Percentiles rank a stretch among this genome's conserved stretches.
These are phyloP conservation scores for Calidris pygmaea DNA, from an alignment of 2,113 vertebrate species.

Conservation along the genomic window DNA sequence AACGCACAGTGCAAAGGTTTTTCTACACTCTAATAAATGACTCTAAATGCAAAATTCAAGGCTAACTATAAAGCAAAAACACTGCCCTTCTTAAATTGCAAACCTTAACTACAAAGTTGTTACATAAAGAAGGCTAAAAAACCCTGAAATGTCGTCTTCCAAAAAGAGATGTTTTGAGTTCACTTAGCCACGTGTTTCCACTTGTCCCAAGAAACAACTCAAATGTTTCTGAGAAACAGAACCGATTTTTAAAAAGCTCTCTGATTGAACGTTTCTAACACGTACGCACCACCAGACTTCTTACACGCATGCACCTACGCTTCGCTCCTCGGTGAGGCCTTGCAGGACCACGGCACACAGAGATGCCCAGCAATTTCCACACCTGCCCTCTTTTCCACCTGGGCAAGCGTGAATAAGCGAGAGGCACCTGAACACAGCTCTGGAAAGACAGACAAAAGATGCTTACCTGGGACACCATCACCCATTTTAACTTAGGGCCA, in stretches of 20 bases:
- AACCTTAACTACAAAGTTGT: background rate
- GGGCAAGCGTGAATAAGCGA: rapidly evolving
- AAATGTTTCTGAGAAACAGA: background rate
- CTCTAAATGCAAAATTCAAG: background rate
- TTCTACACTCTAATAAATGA: background rate
- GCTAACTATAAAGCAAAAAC: background rate
- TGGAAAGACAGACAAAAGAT: background rate
- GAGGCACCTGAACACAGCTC: background rate
- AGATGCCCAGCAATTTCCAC: background rate
- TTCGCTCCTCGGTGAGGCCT: rapidly evolving
- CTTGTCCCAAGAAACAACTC: background rate
- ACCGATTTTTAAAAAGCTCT: no score
- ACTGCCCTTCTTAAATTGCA: background rate
- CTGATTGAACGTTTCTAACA: rapidly evolving
- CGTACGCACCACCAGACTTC: rapidly evolving
- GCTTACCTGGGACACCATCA: conserved; percentile 27
- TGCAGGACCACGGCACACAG: rapidly evolving
- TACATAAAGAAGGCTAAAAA: background rate
- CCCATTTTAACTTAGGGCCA: background rate
- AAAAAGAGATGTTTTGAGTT: background rate
- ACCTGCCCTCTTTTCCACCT: background rate
- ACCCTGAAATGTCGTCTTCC: background rate
- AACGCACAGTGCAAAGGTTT: rapidly evolving
- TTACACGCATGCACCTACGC: rapidly evolving
- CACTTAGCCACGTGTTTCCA: background rate